Base-by-base conservation (phyloP, 1,140 invertebrate species). In the Sitobion miscanthi region DNA sequence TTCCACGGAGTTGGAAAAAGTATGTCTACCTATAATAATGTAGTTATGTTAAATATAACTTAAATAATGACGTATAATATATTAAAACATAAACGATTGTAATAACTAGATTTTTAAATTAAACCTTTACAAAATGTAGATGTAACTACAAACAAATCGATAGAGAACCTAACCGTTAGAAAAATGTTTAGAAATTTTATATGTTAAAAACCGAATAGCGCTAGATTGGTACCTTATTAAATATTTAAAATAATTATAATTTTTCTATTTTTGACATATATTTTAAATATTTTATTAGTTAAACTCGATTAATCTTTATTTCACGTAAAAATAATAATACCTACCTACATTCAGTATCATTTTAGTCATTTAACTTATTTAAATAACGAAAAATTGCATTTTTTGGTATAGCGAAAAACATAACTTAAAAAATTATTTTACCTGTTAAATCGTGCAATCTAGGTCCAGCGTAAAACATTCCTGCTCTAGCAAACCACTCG, bases 401-500 rank as follows among this genome's bases (percentile, higher is more conserved):
- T 42, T 42, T 42, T 42, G 0, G 2, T 42, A 42, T 42, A 42
- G 42, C 42, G 42, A 42, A 42, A 42, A 54, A 25, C 23, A 69
- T 14, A 69, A 14, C 11, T n/a, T 69, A 77, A 77, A n/a, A n/a
- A 77, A 23, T 38, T 82, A 83, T 83, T 49, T 95, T 93, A 96
- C 96, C 96, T 95, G 96, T 95, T 20, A 96, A 94, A 94, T 96
- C 96, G 82, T 95, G 97, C 94, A 98, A 96, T 94, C 97, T 96
- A 90, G 97, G 97, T 23, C 94, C 94, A 6, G 94, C 94, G 95
- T 98, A 98, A 88, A 98, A 96, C 97, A 98, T 98, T 23, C 97
- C 97, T 25, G 97, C 97, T 94, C 97, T 96, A 2, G 97, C 97
- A 54, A 98, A 95, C 97, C 97, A 98, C 95, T 98, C 97, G 82